Percentiles rank a stretch among this genome's conserved stretches.
phyloP scores from a whole-genome alignment of 2,888 invertebrate species.

The Meta bourneti region DNA sequence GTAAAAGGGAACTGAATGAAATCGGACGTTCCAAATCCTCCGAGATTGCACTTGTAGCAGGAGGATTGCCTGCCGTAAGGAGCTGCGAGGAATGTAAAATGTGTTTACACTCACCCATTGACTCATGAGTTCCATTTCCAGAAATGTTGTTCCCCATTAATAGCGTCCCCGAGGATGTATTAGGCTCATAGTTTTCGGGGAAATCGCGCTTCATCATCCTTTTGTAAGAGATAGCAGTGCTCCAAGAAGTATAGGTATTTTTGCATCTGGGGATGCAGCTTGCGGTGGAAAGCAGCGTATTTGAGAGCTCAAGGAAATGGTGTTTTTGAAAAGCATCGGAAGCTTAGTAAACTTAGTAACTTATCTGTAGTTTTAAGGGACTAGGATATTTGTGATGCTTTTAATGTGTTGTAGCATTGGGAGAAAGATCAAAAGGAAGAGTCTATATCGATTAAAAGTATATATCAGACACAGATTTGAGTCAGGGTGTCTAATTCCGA shows the following conservation, averaged over 20 bases:
- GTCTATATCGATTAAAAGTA: too few species aligned
- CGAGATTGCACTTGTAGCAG: neutral
- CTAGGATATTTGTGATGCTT: too few species aligned
- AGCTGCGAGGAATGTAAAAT: slow-evolving; percentile 31
- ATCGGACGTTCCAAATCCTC: slow-evolving; percentile 48
- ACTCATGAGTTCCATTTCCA: slow-evolving; percentile 46
- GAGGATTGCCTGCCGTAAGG: neutral
- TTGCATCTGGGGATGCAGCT: neutral
- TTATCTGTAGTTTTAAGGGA: too few species aligned
- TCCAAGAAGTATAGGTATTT: neutral
- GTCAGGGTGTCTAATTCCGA: too few species aligned
- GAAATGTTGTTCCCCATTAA: slow-evolving; percentile 48
- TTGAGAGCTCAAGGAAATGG: neutral
- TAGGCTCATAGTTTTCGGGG: slow-evolving; percentile 26
- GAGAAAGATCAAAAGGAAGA: too few species aligned
- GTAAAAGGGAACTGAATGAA: slow-evolving; percentile 48
- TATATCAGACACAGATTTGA: too few species aligned
- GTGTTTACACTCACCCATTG: slow-evolving; percentile 49
- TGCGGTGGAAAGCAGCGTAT: neutral
- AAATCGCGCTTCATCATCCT: slow-evolving; percentile 6
- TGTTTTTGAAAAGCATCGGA: too few species aligned
- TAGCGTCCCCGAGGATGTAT: neutral
- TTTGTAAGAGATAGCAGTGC: neutral
- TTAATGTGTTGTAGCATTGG: too few species aligned
- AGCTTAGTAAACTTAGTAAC: too few species aligned